Conservation (phyloP, 1,140 invertebrate species). For the Brachionus rotundiformis region DNA sequence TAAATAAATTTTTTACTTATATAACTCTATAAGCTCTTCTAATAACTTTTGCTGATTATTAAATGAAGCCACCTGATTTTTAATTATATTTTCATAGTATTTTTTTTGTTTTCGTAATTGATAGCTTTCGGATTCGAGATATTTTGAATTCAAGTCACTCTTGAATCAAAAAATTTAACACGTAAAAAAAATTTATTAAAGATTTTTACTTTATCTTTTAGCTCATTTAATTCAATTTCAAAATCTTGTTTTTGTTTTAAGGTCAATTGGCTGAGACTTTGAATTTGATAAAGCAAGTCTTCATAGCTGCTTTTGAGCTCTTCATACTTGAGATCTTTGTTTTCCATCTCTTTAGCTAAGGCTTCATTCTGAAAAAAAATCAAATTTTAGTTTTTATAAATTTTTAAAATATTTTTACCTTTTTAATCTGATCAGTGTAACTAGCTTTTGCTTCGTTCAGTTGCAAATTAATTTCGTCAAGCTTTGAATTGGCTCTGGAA, state of each 20-base stretch:
- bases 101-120: constrained; percentile 26
- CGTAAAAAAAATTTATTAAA: not conserved
- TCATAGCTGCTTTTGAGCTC: constrained; percentile 26
- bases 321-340: constrained; percentile 26
- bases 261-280: not conserved
- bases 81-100: constrained; percentile 33
- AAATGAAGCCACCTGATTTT: not conserved
- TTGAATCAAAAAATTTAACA: not conserved
- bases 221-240: not conserved
- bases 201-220: constrained; percentile 9
- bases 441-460: constrained; percentile 3
- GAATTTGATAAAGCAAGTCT: not conserved
- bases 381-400: not conserved
- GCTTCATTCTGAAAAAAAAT: constrained; percentile 16
- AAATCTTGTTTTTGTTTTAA: constrained; percentile 23
- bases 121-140: constrained; percentile 20
- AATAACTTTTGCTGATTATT: not conserved
- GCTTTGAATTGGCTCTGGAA: not conserved
- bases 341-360: not conserved
- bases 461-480: constrained; percentile 26
- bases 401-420: not conserved
- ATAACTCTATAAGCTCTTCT: not conserved
- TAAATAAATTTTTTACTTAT: not conserved
- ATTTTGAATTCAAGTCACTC: constrained; percentile 5
- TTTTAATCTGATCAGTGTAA: not conserved